Percentiles rank a stretch among this genome's conserved stretches.
Conservation (phyloP, 2,113 vertebrate genomes). For the Phylloscopus whistleri region DNA sequence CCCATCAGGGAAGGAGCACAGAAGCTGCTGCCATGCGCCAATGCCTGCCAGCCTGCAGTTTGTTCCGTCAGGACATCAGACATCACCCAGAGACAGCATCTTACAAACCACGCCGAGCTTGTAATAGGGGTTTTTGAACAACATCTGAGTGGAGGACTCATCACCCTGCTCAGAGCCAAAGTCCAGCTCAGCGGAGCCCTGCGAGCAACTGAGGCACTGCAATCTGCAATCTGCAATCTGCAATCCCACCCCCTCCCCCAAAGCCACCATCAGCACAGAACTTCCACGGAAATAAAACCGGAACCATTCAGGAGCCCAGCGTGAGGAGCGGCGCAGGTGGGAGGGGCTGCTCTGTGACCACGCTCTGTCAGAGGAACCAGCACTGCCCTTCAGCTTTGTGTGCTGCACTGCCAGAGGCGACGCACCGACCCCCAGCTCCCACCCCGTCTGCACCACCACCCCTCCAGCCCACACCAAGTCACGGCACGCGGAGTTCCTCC, state of each 20-base stretch:
- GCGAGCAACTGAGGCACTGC: not conserved
- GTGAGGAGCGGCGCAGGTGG: accelerated
- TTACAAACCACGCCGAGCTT: not conserved
- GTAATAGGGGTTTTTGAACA: not conserved
- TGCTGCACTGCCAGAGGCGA: accelerated
- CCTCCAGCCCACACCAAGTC: not conserved
- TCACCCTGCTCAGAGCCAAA: not conserved
- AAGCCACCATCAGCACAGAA: not conserved
- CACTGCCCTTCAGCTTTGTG: not conserved
- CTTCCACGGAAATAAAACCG: not conserved
- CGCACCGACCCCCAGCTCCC: accelerated
- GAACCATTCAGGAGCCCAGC: not conserved
- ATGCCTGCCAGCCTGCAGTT: not conserved
- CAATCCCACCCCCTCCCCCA: not conserved
- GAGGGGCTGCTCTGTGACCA: not conserved
- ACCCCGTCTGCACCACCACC: not conserved
- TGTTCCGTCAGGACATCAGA: not conserved
- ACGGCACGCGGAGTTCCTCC: accelerated
- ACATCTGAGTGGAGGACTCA: not conserved
- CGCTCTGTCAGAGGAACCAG: not conserved
- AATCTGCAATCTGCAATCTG: not conserved
- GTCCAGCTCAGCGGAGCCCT: not conserved
- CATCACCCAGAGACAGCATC: not conserved
- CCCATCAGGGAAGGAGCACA: not conserved
- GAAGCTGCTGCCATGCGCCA: slow-evolving; percentile 1